These are phyloP conservation scores for Cynaeus angustus DNA, from an alignment of 2,888 invertebrate genomes.

Conservation along the genomic window DNA sequence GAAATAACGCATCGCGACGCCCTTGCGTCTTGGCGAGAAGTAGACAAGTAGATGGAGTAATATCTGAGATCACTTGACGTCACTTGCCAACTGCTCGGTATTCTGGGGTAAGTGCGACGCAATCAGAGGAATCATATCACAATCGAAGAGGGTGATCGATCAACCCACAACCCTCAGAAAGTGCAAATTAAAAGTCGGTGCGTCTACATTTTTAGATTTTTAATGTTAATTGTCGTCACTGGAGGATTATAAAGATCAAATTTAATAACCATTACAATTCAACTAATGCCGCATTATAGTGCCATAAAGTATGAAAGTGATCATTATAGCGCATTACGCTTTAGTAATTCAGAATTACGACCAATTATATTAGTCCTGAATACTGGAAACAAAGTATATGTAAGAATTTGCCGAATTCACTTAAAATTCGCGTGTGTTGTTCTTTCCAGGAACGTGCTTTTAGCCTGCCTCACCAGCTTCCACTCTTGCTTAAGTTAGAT, in stretches of 20 bases:
- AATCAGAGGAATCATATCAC: constrained; percentile 63
- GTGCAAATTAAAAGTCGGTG: constrained; percentile 47
- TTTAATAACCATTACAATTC: too few species aligned
- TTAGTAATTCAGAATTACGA: too few species aligned
- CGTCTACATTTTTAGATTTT: neutral
- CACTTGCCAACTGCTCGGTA: constrained; percentile 68
- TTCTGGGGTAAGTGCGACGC: constrained; percentile 62
- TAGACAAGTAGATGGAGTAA: constrained; percentile 55
- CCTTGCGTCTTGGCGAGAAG: constrained; percentile 42
- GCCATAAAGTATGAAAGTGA: too few species aligned
- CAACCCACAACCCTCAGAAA: constrained; percentile 18
- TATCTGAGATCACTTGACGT: constrained; percentile 70
- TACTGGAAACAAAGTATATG: too few species aligned
- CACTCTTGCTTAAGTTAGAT: constrained; percentile 1
- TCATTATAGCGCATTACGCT: too few species aligned
- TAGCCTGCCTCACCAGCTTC: neutral
- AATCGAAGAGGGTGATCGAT: constrained; percentile 53
- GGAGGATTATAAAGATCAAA: too few species aligned
- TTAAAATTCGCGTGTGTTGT: too few species aligned
- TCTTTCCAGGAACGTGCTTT: neutral
- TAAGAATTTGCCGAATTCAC: too few species aligned
- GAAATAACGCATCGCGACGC: constrained; percentile 26
- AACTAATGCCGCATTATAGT: too few species aligned
- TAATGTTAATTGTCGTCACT: too few species aligned
- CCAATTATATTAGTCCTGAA: too few species aligned